Percentiles rank a stretch among this genome's conserved stretches.
These are phyloP conservation scores for Emberiza fucata DNA, from an alignment of 2,113 vertebrate genomes.

Conservation along the genomic window DNA sequence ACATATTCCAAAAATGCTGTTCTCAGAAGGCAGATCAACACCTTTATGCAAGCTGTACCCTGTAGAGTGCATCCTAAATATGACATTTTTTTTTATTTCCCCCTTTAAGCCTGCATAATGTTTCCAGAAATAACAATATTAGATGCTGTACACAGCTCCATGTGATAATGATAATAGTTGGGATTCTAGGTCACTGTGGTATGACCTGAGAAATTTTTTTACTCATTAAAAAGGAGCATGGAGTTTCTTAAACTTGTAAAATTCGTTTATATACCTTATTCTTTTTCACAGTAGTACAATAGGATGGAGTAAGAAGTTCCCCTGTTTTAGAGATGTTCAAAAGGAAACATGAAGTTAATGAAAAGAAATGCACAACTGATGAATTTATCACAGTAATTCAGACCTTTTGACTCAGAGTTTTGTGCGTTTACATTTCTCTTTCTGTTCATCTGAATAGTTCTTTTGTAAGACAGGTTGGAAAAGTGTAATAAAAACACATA, in stretches of 20 bases:
- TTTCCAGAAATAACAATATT: constrained; percentile 32
- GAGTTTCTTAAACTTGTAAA: constrained; percentile 34
- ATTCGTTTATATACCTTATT: neutral
- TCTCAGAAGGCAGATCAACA: neutral
- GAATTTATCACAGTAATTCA: neutral
- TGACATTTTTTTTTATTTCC: neutral
- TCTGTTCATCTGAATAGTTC: neutral
- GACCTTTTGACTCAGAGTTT: neutral
- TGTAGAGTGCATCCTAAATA: constrained; percentile 15
- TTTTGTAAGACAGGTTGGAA: neutral
- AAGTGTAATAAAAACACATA: neutral
- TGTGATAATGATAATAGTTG: neutral
- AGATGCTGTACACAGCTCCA: constrained; percentile 11
- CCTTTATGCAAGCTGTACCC: neutral
- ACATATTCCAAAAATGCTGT: neutral
- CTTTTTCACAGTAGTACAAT: neutral
- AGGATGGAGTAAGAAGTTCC: neutral
- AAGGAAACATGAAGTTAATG: neutral
- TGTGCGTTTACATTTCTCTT: neutral
- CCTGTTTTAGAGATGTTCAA: neutral
- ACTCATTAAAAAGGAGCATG: constrained; percentile 31
- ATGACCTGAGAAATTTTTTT: neutral
- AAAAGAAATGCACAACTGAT: neutral
- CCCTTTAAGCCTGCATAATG: neutral
- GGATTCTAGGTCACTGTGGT: neutral